Evolutionary conservation across 2,797 vertebrate species (phyloP), one percentile per base, ranked within the genome.

Genomic region (Crenuchus spilurus): DNA sequence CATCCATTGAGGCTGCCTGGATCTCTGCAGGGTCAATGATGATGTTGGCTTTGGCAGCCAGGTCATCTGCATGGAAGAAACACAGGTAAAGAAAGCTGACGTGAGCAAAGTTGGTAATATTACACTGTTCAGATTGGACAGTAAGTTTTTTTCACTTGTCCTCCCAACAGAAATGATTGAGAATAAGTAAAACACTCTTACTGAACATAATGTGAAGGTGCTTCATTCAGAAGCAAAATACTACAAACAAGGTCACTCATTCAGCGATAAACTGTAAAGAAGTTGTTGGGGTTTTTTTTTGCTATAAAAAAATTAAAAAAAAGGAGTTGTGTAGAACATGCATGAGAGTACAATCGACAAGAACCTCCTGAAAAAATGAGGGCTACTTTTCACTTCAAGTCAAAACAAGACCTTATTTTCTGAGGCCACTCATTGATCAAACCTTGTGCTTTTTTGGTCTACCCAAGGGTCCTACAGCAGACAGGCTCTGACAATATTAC

Each of bases 21-120:
- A 99, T 94, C 90, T 99, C 97, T 0, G 96, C 88, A 0, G 96
- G 97, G 81, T 99, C 97, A 0, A 99, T 98, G 76, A 98, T 85
- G 66, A 99, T 95, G 78, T 98, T 98, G 78, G 97, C 96, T 89
- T 96, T 98, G 55, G 92, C 88, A 18, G 97, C 96, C 78, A 99
- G 86, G 74, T 99, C 97, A 78, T 99, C 97, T 99, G 87, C 14
- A 74, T 22, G 22, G 24, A 63, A 65, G 52, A 60, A 22, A 63
- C 1, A 61, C 58, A 69, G 16, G 20, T 24, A 64, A 10, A n/a
- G 39, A 63, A 39, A 54, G 4, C 13, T 14, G 8, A 5, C 22
- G 5, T 54, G 26, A 30, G 13, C 14, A 30, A 30, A 54, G 11
- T 11, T 22, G n/a, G n/a, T n/a, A n/a, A n/a, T 4, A 13, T 52